Evolutionary conservation across 2,888 invertebrate genomes (phyloP), one percentile per base, ranked within the genome.

Genomic region (Plagiodera versicolora): DNA sequence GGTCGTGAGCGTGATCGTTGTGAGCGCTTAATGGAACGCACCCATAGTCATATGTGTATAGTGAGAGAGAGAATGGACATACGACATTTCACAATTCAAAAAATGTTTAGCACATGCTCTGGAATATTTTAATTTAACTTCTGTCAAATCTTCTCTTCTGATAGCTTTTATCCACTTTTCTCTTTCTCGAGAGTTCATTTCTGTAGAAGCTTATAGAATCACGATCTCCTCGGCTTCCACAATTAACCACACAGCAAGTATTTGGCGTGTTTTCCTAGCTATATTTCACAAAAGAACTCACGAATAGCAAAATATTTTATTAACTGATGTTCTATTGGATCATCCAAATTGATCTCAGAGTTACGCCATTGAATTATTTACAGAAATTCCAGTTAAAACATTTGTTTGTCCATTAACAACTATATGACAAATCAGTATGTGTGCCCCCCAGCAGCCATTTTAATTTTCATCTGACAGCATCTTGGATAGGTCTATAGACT

Each of bases 21-120:
- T n/a, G n/a, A n/a, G n/a, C n/a, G n/a, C n/a, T n/a, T n/a, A n/a
- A n/a, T n/a, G n/a, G n/a, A n/a, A n/a, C n/a, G n/a, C n/a, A n/a
- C n/a, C n/a, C n/a, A n/a, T n/a, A n/a, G n/a, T n/a, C n/a, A n/a
- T n/a, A n/a, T n/a, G n/a, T n/a, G n/a, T n/a, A n/a, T n/a, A n/a
- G n/a, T n/a, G n/a, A n/a, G n/a, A n/a, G n/a, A n/a, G n/a, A n/a
- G n/a, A n/a, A n/a, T n/a, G n/a, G n/a, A n/a, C n/a, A n/a, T n/a
- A n/a, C n/a, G n/a, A 24, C 10, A 30, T 49, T 19, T 50, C 17
- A 50, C 50, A 30, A 16, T 30, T 32, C 50, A 32, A 8, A 32
- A 50, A 50, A 50, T 50, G 32, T 32, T 50, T 50, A n/a, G 28
- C 39, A 32, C 50, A 50, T 14, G 32, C 50, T 50, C 17, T 50